Evolutionary conservation across 2,113 vertebrate genomes (phyloP).

Genomic region (Megaceryle maxima): DNA sequence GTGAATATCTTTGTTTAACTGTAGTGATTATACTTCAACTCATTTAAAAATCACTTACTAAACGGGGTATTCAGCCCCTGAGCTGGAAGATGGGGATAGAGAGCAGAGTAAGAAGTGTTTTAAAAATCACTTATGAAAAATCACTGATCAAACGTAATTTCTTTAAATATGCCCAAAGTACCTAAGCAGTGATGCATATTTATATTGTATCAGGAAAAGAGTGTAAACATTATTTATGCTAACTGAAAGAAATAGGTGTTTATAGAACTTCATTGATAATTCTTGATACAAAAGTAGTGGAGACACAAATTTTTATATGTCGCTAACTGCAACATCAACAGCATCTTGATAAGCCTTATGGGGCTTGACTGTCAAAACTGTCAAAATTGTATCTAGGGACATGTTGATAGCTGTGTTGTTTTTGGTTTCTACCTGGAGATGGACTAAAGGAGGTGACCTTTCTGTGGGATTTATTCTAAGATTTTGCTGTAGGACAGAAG

Average conservation of each 20-base stretch:
- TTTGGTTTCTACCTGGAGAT: conserved; percentile 10
- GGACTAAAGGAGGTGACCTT: background rate
- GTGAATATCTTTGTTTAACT: background rate
- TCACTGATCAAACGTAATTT: background rate
- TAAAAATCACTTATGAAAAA: too few relatives aligned
- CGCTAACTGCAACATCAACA: background rate
- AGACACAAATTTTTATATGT: background rate
- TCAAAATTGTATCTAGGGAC: background rate
- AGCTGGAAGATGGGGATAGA: too few relatives aligned
- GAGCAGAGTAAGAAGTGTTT: too few relatives aligned
- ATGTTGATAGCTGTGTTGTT: background rate
- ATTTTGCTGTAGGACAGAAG: background rate
- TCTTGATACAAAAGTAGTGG: background rate
- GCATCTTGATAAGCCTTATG: background rate
- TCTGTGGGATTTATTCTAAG: conserved; percentile 33
- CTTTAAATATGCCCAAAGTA: background rate
- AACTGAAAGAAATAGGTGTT: background rate
- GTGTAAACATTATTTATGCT: background rate
- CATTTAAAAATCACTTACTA: too few relatives aligned
- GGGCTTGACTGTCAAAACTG: background rate
- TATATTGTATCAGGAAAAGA: background rate
- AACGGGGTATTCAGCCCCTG: too few relatives aligned
- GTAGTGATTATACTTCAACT: background rate
- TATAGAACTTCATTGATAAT: background rate
- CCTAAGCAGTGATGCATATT: background rate